These are phyloP conservation scores for Calephelis perditalis DNA, from an alignment of 2,888 invertebrate genomes.

Conservation along the genomic window DNA sequence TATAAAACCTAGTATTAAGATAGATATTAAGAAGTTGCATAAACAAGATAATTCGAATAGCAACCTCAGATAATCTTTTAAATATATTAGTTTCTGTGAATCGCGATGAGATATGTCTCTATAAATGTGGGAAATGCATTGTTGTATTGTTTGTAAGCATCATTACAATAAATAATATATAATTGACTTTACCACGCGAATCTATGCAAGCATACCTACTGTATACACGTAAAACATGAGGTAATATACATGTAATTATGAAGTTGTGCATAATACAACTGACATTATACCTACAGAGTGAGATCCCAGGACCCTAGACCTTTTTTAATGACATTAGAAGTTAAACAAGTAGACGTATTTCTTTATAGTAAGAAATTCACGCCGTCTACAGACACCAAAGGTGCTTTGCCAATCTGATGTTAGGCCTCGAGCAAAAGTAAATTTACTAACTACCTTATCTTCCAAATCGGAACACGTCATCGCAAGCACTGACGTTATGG, in stretches of 20 bases:
- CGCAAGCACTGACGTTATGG: no score
- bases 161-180: slow-evolving; percentile 52
- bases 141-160: slow-evolving; percentile 66
- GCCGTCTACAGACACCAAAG: no score
- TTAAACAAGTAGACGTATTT: no score
- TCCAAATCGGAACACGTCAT: no score
- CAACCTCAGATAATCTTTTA: slow-evolving; percentile 6
- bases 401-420: no score
- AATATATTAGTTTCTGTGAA: slow-evolving; percentile 49
- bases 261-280: no score
- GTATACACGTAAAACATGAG: slow-evolving; percentile 21
- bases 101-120: slow-evolving; percentile 43
- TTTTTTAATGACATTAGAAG: no score
- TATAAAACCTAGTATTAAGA: neutral
- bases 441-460: no score
- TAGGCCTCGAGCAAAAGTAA: no score
- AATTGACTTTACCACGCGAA: slow-evolving; percentile 56
- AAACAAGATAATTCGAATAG: neutral
- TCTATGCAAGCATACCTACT: slow-evolving; percentile 28
- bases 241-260: neutral
- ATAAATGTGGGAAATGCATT: slow-evolving; percentile 68
- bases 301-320: no score
- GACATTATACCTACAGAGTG: no score
- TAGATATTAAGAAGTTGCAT: slow-evolving; percentile 1
- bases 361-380: no score